Conservation (phyloP, 1,140 invertebrate species). For the Rhopalosiphum maidis region DNA sequence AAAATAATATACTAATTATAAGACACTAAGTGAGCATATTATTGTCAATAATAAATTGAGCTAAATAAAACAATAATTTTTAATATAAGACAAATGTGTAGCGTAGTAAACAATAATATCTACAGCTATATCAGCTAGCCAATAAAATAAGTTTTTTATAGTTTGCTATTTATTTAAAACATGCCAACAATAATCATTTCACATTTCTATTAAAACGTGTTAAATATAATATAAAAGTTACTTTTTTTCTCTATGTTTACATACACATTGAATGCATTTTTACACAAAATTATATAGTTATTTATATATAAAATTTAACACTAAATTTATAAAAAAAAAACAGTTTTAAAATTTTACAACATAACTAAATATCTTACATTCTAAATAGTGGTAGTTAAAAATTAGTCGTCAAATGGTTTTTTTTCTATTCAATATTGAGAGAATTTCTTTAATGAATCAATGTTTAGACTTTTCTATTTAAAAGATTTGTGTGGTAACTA, state of each 20-base stretch:
- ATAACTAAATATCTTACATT: constrained; percentile 34
- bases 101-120: background rate
- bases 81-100: constrained; percentile 22
- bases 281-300: background rate
- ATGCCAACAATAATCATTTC: constrained; percentile 10
- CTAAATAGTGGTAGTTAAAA: constrained; percentile 16
- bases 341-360: constrained; percentile 32
- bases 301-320: background rate
- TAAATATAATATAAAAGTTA: constrained; percentile 36
- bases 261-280: background rate
- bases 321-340: constrained; percentile 5
- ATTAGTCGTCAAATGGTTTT: constrained; percentile 20
- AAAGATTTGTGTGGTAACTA: constrained; percentile 44
- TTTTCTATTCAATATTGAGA: background rate
- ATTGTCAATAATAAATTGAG: constrained; percentile 56
- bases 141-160: constrained; percentile 14
- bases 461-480: background rate
- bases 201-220: background rate
- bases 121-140: background rate
- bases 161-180: constrained; percentile 29
- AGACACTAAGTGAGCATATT: constrained; percentile 54
- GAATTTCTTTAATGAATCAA: constrained; percentile 5
- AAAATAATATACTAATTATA: constrained; percentile 30
- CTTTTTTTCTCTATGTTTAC: background rate
- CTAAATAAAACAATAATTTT: constrained; percentile 54